phyloP scores from a whole-genome alignment of 1,140 invertebrate species.

The Holotrichia oblita region DNA sequence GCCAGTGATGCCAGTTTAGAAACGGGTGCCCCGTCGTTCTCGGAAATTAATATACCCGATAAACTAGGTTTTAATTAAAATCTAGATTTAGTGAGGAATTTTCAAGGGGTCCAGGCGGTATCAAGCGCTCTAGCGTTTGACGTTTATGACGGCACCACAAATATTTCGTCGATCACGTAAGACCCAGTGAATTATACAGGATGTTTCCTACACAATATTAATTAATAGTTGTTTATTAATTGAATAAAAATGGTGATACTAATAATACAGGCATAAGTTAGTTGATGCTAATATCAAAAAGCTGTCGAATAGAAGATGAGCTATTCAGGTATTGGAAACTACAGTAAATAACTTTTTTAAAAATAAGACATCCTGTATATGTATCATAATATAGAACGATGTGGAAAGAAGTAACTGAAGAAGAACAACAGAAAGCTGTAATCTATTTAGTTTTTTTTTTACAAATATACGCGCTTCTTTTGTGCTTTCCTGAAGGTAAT shows the following conservation, averaged over 20 bases:
- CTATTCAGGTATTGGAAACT: no score
- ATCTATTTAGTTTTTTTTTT: background rate
- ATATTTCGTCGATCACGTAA: background rate
- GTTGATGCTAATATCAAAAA: no score
- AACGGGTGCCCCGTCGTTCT: background rate
- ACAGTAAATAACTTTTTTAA: no score
- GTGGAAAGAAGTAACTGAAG: background rate
- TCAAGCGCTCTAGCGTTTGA: background rate
- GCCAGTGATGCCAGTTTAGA: background rate
- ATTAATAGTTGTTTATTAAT: no score
- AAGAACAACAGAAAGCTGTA: no score
- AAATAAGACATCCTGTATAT: no score
- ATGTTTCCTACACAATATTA: no score
- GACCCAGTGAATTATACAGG: background rate
- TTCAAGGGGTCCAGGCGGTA: background rate
- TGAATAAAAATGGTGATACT: no score
- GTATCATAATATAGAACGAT: background rate
- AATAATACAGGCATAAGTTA: no score
- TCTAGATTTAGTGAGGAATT: slow-evolving; percentile 17
- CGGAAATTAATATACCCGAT: slow-evolving; percentile 12
- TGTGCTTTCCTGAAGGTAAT: slow-evolving; percentile 16
- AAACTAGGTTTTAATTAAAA: slow-evolving; percentile 34
- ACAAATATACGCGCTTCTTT: background rate
- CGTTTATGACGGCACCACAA: slow-evolving; percentile 8
- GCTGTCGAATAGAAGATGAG: no score